Conservation (phyloP, 2,888 invertebrate genomes). For the Ethmia dodecea region DNA sequence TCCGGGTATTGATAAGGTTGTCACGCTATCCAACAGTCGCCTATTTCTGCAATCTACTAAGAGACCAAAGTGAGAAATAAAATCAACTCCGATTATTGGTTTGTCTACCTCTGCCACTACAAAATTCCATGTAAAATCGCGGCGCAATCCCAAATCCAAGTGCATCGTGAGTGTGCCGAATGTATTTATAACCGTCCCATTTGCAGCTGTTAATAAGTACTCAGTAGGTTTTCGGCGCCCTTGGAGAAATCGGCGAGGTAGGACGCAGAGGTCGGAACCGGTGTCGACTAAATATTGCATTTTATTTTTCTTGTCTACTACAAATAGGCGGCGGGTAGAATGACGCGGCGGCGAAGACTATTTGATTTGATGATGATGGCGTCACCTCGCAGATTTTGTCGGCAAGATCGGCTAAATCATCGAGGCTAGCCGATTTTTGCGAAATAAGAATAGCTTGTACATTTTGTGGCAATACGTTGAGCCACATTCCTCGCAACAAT, state of each 20-base stretch:
- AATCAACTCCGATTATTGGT: slow-evolving; percentile 30
- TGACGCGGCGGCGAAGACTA: not conserved
- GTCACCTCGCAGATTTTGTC: not conserved
- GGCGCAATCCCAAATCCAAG: slow-evolving; percentile 8
- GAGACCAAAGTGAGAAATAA: slow-evolving; percentile 17
- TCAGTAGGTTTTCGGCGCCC: slow-evolving; percentile 1
- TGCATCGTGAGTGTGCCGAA: slow-evolving; percentile 4
- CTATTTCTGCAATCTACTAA: slow-evolving; percentile 23
- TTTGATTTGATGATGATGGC: no score
- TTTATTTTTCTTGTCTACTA: slow-evolving; percentile 22
- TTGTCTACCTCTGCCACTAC: slow-evolving; percentile 16
- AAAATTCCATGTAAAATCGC: slow-evolving; percentile 8
- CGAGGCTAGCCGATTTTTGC: slow-evolving; percentile 9
- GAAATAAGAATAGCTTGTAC: slow-evolving; percentile 14
- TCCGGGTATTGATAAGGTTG: not conserved
- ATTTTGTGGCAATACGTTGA: slow-evolving; percentile 11
- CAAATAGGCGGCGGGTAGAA: slow-evolving; percentile 22
- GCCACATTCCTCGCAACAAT: slow-evolving; percentile 12
- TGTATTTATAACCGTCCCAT: slow-evolving; percentile 8
- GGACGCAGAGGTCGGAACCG: slow-evolving; percentile 17
- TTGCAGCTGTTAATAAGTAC: slow-evolving; percentile 8
- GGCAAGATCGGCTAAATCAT: not conserved
- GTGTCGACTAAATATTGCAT: slow-evolving; percentile 20
- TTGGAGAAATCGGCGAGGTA: slow-evolving; percentile 10
- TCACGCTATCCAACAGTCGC: slow-evolving; percentile 13